These are phyloP conservation scores for Carapus acus DNA, from an alignment of 2,797 vertebrate genomes.

Conservation along the genomic window DNA sequence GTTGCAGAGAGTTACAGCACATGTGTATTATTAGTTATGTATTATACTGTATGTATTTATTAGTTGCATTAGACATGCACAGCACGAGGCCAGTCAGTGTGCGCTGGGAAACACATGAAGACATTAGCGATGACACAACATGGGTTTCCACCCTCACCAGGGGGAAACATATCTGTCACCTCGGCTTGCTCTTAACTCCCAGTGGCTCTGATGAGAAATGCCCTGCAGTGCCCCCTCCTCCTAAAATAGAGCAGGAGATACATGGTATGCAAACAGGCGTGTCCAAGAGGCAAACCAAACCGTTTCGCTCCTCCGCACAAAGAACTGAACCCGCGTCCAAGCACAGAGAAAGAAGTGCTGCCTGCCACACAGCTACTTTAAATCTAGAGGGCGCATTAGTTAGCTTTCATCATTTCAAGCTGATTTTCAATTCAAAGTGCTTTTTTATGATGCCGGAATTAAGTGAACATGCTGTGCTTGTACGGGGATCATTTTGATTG, in stretches of 20 bases:
- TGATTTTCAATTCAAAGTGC: constrained; percentile 7
- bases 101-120: constrained; percentile 22
- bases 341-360: too few species aligned
- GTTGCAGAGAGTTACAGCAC: constrained; percentile 14
- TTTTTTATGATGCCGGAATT: too few species aligned
- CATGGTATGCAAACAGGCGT: too few species aligned
- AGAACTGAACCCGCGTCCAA: too few species aligned
- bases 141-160: too few species aligned
- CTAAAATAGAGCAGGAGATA: constrained; percentile 56
- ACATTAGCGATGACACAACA: constrained; percentile 31
- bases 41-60: constrained; percentile 11
- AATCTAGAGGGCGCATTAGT: too few species aligned
- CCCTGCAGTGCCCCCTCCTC: constrained; percentile 41
- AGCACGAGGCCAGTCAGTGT: too few species aligned
- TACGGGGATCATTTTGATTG: constrained; percentile 11
- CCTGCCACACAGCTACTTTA: too few species aligned
- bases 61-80: too few species aligned
- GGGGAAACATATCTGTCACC: constrained; percentile 37
- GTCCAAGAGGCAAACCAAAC: too few species aligned
- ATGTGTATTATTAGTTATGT: constrained; percentile 13
- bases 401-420: too few species aligned
- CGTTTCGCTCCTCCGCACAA: too few species aligned
- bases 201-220: constrained; percentile 38
- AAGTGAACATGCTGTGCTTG: constrained; percentile 2
- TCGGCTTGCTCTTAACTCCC: constrained; percentile 30